Conservation (phyloP, 2,797 vertebrate genomes). For the Sitta carolinensis region DNA sequence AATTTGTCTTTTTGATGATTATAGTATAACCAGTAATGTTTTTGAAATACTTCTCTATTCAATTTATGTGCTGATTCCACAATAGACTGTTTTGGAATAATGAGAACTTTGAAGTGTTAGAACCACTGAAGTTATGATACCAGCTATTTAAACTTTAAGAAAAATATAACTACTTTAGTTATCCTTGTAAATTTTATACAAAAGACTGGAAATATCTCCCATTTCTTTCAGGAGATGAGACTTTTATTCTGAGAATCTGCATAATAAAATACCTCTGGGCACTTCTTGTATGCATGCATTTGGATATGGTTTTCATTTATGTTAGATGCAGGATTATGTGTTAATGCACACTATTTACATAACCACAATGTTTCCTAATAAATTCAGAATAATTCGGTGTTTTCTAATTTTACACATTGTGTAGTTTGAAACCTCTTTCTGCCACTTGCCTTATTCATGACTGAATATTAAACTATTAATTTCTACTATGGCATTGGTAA, state of each 20-base stretch:
- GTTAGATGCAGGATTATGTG: neutral
- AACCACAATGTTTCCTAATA: neutral
- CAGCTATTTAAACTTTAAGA: neutral
- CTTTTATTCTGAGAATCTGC: neutral
- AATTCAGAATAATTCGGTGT: neutral
- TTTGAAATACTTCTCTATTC: neutral
- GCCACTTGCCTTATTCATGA: neutral
- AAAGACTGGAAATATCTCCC: neutral
- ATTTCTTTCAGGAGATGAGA: neutral
- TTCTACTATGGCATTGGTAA: neutral
- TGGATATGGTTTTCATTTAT: neutral
- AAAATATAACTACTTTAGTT: neutral
- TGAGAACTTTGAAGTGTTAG: neutral
- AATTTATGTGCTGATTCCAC: neutral
- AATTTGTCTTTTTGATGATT: neutral
- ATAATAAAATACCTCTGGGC: neutral
- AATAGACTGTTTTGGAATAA: neutral
- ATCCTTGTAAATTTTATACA: neutral
- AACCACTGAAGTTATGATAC: neutral
- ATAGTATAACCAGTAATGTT: neutral
- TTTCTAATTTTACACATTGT: neutral
- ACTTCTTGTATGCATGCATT: neutral
- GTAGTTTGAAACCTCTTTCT: neutral
- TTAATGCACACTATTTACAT: neutral
- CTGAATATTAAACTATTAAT: neutral